Evolutionary conservation across 2,888 invertebrate genomes (phyloP), one percentile per base, ranked within the genome.

Genomic region (Lasioglossum lativentre): DNA sequence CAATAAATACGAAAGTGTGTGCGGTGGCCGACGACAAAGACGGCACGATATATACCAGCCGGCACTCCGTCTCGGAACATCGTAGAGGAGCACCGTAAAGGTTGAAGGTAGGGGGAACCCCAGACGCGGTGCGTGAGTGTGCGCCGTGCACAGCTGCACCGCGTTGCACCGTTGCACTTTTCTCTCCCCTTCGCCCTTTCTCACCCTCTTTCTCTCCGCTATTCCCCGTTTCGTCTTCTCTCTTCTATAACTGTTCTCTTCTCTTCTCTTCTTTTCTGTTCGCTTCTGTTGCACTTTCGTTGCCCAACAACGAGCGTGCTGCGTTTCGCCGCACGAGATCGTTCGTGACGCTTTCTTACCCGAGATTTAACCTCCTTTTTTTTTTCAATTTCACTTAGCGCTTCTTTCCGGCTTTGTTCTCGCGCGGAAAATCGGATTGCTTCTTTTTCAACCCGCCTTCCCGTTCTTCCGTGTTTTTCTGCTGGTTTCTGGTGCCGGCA

Each of bases 1-100:
- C 86, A 89, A 90, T 91, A 92, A 91, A 90, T 92, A 92, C 90
- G 93, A 94, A 93, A 93, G 93, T 92, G 86, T 90, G 86, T 75
- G 88, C 85, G 83, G 83, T 72, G 86, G 74, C 23, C 23, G 47
- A 34, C 80, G 82, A 83, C 87, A 78, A 83, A 83, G 73, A 42
- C 76, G 68, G 6, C 72, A 87, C 85, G 82, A 89, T 89, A 86
- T 90, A 88, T 90, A 86, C 81, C 75, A 71, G 56, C 38, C 74
- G 56, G 72, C 83, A 78, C 80, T 72, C 82, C 84, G 73, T 75
- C 76, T 38, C 38, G 38, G 77, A 63, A 71, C 85, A 88, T 74
- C 73, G 80, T 80, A 30, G 59, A 59, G 63, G 30, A 63, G 66
- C 71, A 75, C 63, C 80, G 42, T 45, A 30, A 12, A 80, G 30